Base-by-base conservation (phyloP, 2,113 vertebrate species). In the Microcebus jonahi region DNA sequence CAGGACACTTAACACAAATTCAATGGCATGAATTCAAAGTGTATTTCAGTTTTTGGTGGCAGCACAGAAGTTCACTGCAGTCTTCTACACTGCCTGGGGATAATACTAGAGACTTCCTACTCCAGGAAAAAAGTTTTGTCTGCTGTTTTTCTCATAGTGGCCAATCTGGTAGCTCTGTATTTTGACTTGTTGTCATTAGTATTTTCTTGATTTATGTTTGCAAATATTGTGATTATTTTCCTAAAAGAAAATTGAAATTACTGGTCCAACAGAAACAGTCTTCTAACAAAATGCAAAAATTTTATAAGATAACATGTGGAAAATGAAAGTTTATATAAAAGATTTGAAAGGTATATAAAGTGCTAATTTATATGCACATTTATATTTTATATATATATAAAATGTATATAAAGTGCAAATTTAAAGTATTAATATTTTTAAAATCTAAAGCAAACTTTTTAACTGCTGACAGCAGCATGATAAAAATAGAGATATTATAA, bases 201-300 rank as follows among this genome's bases (percentile, higher is more conserved):
- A 4, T 89, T 94, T 68, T 87, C 77, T 70, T 70, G 20, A 73
- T 61, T 92, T 75, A 88, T 87, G 13, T 82, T 68, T 67, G 27
- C 6, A 93, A 31, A 85, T 75, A 79, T 14, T 77, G 6, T 71
- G 71, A 53, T 27, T 67, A 94, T 55, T 93, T 94, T 85, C 75
- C 34, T 83, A 90, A 89, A 94, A 73, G n/a, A 25, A 94, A 97
- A 71, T 0, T 39, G 25, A 89, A 92, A 83, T 91, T 76, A 79
- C 0, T 86, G 53, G 21, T 23, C 23, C 21, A 23, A 36, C 25
- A 68, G 45, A 65, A 97, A 55, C 17, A 92, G 21, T 59, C 95
- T 95, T 82, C 79, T 75, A 76, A 92, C 2, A 92, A 96, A 97
- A 88, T 70, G 14, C 76, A 79, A 57, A 82, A 31, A 36, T 89